A percentile compares a stretch with the other conserved stretches of the same genome.
These are phyloP conservation scores for Acronicta leporina DNA, from an alignment of 2,888 invertebrate species.

Conservation along the genomic window DNA sequence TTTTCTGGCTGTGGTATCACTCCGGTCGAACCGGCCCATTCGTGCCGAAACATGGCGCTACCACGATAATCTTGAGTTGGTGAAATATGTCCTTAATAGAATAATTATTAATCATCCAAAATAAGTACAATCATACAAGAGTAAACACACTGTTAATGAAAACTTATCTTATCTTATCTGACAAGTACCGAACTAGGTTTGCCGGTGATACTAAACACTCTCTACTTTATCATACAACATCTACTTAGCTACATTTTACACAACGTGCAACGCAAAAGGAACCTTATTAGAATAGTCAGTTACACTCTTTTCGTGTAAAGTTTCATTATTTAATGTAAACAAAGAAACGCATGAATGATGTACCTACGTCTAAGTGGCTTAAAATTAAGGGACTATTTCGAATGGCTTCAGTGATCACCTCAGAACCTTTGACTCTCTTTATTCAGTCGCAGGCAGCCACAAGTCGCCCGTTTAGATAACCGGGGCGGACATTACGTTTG, in stretches of 20 bases:
- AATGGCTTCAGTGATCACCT: too few relatives aligned
- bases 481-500: too few relatives aligned
- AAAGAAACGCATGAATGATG: not conserved
- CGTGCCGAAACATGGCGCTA: too few relatives aligned
- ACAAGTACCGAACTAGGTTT: constrained; percentile 34
- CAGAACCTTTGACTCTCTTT: too few relatives aligned
- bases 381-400: too few relatives aligned
- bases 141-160: constrained; percentile 40
- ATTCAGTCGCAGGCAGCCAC: too few relatives aligned
- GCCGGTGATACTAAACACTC: constrained; percentile 10
- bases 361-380: too few relatives aligned
- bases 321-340: too few relatives aligned
- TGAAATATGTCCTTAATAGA: not conserved
- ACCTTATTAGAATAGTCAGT: constrained; percentile 4
- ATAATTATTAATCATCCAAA: constrained; percentile 18
- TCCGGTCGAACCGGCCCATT: too few relatives aligned
- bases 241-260: not conserved
- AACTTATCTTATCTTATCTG: constrained; percentile 43
- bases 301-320: constrained; percentile 6
- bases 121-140: constrained; percentile 23
- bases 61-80: too few relatives aligned
- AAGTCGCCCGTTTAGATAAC: too few relatives aligned
- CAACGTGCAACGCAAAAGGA: constrained; percentile 6
- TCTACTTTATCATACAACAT: constrained; percentile 14
- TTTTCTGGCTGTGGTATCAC: too few relatives aligned